Evolutionary conservation across 2,888 invertebrate genomes (phyloP), one percentile per base, ranked within the genome.

Genomic region (Drosophila falleni): DNA sequence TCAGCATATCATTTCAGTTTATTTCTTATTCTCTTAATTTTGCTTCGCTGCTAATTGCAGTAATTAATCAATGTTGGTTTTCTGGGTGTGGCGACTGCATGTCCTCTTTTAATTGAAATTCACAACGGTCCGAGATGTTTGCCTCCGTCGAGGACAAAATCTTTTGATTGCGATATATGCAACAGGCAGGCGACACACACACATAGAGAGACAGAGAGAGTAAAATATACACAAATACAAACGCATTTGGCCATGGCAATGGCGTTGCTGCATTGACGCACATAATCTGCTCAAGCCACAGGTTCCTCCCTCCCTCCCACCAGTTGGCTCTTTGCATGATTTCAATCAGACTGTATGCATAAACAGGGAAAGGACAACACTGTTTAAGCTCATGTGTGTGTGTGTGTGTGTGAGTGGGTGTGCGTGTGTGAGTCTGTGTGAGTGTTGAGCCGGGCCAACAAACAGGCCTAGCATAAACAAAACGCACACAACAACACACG

Each of bases 391-490:
- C 35, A 37, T 6, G 2, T 35, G 39, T 41, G 59, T 54, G 61
- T 50, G 60, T 31, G 39, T 39, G 44, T 33, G 50, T 58, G 64
- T 47, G 63, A n/a, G 31, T 39, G n/a, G n/a, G n/a, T n/a, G n/a
- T n/a, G n/a, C n/a, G 39, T 41, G 59, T 54, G 64, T 50, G 62
- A 37, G 39, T 39, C 39, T 42, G 55, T 58, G 64, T 47, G 63
- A 16, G 31, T 35, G 49, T 58, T 42, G 63, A 75, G 87, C 83
- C 83, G 87, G 83, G 81, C 70, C 78, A 83, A 86, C 86, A 86
- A 83, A 86, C 79, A 83, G 80, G 61, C 80, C 66, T 62, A 60
- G 76, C 72, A 83, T 83, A 83, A 83, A 83, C 83, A 83, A 83
- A 80, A 61, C 73, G 53, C 78, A 66, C 44, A 47, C 58, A 37